Conservation (phyloP, 2,888 invertebrate species). For the Mythimna albipuncta region DNA sequence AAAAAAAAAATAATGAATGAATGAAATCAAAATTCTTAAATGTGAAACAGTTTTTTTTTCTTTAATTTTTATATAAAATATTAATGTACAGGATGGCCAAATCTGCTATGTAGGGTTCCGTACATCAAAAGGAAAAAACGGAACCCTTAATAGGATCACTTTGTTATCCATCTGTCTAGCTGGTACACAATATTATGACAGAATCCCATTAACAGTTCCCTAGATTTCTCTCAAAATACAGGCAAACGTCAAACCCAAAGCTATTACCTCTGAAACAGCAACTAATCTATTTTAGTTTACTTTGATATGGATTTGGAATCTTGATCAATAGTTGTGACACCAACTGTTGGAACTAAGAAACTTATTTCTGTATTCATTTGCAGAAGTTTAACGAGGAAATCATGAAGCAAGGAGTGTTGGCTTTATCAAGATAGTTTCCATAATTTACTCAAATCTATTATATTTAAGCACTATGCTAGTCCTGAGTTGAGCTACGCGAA, state of each 20-base stretch:
- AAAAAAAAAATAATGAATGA: no score
- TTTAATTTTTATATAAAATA: neutral
- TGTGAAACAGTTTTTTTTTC: neutral
- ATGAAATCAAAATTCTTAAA: no score
- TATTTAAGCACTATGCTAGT: no score
- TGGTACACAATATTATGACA: slow-evolving; percentile 16
- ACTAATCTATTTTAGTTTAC: slow-evolving; percentile 39
- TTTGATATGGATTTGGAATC: slow-evolving; percentile 45
- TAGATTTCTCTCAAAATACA: slow-evolving; percentile 11
- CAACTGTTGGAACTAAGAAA: slow-evolving; percentile 32
- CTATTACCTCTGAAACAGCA: slow-evolving; percentile 30
- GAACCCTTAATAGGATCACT: no score
- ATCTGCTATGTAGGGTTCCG: no score
- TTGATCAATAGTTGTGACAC: slow-evolving; percentile 39
- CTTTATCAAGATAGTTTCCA: slow-evolving; percentile 30
- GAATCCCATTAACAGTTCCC: neutral
- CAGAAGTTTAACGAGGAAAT: slow-evolving; percentile 58
- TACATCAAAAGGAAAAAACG: no score
- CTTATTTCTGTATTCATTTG: slow-evolving; percentile 59
- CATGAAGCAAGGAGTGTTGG: slow-evolving; percentile 43
- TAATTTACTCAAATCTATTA: slow-evolving; percentile 1
- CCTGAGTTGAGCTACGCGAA: no score
- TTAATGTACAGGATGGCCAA: no score
- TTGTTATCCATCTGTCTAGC: no score
- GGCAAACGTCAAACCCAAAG: slow-evolving; percentile 16